These are phyloP conservation scores for Myathropa florea DNA, from an alignment of 2,888 invertebrate genomes.

Conservation along the genomic window DNA sequence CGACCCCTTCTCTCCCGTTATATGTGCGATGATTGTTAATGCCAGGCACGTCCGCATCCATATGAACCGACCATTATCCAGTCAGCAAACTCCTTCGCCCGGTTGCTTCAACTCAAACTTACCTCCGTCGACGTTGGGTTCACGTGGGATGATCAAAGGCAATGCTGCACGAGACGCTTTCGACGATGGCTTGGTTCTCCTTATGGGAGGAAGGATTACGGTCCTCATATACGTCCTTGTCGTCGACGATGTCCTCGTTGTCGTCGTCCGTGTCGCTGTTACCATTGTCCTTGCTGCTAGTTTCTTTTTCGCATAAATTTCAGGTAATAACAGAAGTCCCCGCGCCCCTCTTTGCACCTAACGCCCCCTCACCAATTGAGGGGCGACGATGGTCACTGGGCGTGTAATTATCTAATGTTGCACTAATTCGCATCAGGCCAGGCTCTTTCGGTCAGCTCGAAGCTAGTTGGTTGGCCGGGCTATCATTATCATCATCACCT, in stretches of 20 bases:
- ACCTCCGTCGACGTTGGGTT: conserved; percentile 41
- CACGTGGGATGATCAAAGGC: conserved; percentile 62
- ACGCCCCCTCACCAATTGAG: background rate
- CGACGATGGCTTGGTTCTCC: conserved; percentile 35
- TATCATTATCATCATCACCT: conserved; percentile 68
- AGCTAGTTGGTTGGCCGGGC: conserved; percentile 17
- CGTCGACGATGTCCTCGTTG: conserved; percentile 14
- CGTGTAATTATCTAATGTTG: conserved; percentile 70
- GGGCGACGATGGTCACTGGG: conserved; percentile 61
- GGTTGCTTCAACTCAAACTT: background rate
- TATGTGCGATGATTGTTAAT: conserved; percentile 60
- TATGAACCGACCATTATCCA: conserved; percentile 71
- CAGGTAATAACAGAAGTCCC: conserved; percentile 68
- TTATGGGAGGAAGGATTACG: conserved; percentile 58
- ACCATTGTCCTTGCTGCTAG: conserved; percentile 61
- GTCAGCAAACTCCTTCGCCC: conserved; percentile 62
- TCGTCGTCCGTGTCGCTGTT: conserved; percentile 3
- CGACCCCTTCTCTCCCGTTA: conserved; percentile 8
- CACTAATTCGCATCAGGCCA: conserved; percentile 68
- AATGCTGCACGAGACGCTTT: conserved; percentile 13
- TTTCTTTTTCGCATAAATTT: conserved; percentile 67
- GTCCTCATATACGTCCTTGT: conserved; percentile 58
- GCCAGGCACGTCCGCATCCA: conserved; percentile 68
- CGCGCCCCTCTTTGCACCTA: background rate
- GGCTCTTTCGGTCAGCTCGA: conserved; percentile 46